A percentile compares a stretch with the other conserved stretches of the same genome.
Conservation (phyloP, 2,888 invertebrate genomes). For the Linnaemya tessellans region DNA sequence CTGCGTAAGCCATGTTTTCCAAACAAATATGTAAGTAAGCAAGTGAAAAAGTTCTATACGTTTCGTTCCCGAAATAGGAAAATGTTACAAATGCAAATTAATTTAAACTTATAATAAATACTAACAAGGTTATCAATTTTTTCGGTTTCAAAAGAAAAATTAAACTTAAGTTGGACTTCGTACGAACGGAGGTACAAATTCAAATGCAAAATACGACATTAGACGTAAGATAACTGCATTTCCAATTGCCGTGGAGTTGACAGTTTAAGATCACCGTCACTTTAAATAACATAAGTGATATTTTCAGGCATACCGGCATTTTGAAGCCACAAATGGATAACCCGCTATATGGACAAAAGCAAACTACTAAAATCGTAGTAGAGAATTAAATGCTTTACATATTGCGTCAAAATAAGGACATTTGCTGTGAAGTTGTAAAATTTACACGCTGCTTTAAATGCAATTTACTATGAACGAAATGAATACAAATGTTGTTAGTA, state of each 20-base stretch:
- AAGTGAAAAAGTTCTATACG: background rate
- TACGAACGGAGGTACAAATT: too few relatives aligned
- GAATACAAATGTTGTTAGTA: background rate
- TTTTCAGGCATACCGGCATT: too few relatives aligned
- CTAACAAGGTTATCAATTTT: too few relatives aligned
- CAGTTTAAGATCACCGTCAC: too few relatives aligned
- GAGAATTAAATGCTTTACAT: background rate
- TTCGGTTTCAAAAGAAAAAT: too few relatives aligned
- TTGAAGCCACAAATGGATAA: too few relatives aligned
- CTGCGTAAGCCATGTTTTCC: background rate
- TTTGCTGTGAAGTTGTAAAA: too few relatives aligned
- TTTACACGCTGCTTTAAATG: background rate
- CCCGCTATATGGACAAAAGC: background rate
- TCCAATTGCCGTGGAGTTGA: too few relatives aligned
- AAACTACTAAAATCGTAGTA: background rate
- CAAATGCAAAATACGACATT: too few relatives aligned
- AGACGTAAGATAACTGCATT: too few relatives aligned
- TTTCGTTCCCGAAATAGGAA: background rate
- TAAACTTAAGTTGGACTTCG: too few relatives aligned
- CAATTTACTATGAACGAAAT: slow-evolving; percentile 22
- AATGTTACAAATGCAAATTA: background rate
- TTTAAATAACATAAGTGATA: too few relatives aligned
- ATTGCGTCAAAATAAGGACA: background rate
- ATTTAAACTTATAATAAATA: background rate
- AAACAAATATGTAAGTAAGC: background rate